Conservation (phyloP, 2,113 vertebrate species). For the Ranitomeya variabilis region DNA sequence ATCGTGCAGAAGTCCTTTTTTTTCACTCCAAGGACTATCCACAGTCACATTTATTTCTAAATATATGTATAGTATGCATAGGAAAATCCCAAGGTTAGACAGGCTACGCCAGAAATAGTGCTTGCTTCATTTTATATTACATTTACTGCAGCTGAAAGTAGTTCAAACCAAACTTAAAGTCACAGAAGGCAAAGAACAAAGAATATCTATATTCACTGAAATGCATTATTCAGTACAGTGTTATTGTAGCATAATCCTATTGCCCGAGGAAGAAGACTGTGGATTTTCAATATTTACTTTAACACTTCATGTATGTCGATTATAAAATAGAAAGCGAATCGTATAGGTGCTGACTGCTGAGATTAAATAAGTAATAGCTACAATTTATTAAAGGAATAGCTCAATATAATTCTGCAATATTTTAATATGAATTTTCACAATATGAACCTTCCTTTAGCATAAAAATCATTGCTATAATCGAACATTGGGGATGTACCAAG, state of each 20-base stretch:
- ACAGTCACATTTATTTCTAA: slow-evolving; percentile 42
- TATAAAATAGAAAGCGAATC: background rate
- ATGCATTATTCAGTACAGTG: slow-evolving; percentile 34
- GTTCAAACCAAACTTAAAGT: slow-evolving; percentile 44
- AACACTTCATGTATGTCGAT: background rate
- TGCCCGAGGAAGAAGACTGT: background rate
- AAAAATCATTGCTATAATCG: background rate
- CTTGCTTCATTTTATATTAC: slow-evolving; percentile 40
- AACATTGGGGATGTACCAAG: background rate
- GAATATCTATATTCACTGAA: slow-evolving; percentile 33
- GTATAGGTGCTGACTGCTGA: background rate
- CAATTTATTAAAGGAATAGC: background rate
- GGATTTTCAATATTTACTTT: slow-evolving; percentile 25
- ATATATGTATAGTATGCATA: slow-evolving; percentile 48
- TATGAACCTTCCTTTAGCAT: background rate
- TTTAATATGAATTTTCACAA: too few relatives aligned
- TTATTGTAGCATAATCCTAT: slow-evolving; percentile 14
- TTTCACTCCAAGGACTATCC: slow-evolving; percentile 27
- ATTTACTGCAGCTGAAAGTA: slow-evolving; percentile 38
- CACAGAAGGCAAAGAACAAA: slow-evolving; percentile 44
- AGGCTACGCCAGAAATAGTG: slow-evolving; percentile 41
- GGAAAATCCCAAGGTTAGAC: slow-evolving; percentile 49
- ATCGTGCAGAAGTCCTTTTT: background rate
- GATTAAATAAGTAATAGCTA: background rate
- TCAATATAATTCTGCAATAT: background rate